These are phyloP conservation scores for Melanotus villosus DNA, from an alignment of 2,888 invertebrate genomes.

Conservation along the genomic window DNA sequence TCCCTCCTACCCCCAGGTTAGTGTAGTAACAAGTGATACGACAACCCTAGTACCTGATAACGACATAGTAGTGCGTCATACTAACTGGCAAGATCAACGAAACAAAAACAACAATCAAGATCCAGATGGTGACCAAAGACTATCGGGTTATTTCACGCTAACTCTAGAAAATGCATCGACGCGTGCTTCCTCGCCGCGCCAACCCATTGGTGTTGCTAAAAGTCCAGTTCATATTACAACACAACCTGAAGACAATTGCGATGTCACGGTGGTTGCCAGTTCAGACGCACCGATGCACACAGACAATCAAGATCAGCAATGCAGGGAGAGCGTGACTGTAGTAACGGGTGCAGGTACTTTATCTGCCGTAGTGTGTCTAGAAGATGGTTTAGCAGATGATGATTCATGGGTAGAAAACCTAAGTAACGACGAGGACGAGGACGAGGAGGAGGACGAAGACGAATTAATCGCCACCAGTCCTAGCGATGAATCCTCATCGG, in stretches of 20 bases:
- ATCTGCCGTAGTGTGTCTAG: constrained; percentile 81
- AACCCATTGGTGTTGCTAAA: constrained; percentile 42
- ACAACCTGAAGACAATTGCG: constrained; percentile 47
- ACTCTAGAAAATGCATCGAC: constrained; percentile 63
- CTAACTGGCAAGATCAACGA: constrained; percentile 72
- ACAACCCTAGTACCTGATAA: constrained; percentile 76
- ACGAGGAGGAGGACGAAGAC: too few relatives aligned
- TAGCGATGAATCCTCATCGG: constrained; percentile 78
- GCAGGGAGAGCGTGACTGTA: constrained; percentile 75
- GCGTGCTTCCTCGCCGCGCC: constrained; percentile 50
- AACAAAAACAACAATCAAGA: constrained; percentile 30
- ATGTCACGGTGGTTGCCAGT: constrained; percentile 53
- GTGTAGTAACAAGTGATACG: constrained; percentile 83
- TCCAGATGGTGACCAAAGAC: constrained; percentile 54
- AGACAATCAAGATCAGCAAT: constrained; percentile 56
- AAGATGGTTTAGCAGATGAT: constrained; percentile 90
- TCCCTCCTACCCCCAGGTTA: constrained; percentile 74
- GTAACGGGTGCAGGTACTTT: constrained; percentile 80
- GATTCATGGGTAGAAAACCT: constrained; percentile 94
- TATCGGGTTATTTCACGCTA: constrained; percentile 67
- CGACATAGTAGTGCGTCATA: constrained; percentile 77
- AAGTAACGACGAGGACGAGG: constrained; percentile 84
- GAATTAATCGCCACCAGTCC: constrained; percentile 75
- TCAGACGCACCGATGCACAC: constrained; percentile 51
- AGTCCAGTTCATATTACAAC: constrained; percentile 44